Evolutionary conservation across 2,888 invertebrate species (phyloP).

Genomic region (Brenthis ino): DNA sequence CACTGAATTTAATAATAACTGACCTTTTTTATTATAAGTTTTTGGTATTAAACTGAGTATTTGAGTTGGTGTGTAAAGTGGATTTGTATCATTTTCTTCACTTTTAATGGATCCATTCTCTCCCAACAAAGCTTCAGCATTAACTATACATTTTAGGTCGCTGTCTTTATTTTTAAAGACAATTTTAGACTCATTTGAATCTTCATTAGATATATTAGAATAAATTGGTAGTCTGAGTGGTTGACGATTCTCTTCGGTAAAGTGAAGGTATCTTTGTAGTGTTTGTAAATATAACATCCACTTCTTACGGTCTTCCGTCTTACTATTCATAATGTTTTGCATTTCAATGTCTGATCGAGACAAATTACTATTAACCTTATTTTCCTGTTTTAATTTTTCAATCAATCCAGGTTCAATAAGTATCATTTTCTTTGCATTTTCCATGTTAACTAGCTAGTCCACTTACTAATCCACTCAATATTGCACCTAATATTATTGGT

Average conservation of each 20-base stretch:
- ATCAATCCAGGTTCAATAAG: no score
- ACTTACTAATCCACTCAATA: slow-evolving; percentile 20
- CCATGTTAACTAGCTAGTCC: not conserved
- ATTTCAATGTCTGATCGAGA: slow-evolving; percentile 36
- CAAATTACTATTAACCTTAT: slow-evolving; percentile 19
- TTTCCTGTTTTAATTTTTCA: no score
- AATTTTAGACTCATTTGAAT: not conserved
- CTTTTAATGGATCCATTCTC: slow-evolving; percentile 5
- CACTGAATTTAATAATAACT: not conserved
- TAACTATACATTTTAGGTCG: slow-evolving; percentile 8
- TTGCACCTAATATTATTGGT: slow-evolving; percentile 26
- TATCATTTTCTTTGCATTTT: not conserved
- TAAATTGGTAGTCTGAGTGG: slow-evolving; percentile 32
- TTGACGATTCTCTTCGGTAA: slow-evolving; percentile 38
- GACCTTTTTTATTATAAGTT: not conserved
- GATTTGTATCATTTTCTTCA: slow-evolving; percentile 1
- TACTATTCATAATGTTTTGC: no score
- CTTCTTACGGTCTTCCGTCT: no score
- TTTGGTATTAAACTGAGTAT: slow-evolving; percentile 17
- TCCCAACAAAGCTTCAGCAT: slow-evolving; percentile 5
- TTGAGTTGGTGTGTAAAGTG: slow-evolving; percentile 24
- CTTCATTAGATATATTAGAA: slow-evolving; percentile 8
- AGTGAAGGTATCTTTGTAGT: slow-evolving; percentile 43
- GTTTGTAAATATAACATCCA: slow-evolving; percentile 43
- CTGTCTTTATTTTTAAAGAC: slow-evolving; percentile 11